Evolutionary conservation across 1,140 invertebrate genomes (phyloP).

Genomic region (Brachionus sp.): DNA sequence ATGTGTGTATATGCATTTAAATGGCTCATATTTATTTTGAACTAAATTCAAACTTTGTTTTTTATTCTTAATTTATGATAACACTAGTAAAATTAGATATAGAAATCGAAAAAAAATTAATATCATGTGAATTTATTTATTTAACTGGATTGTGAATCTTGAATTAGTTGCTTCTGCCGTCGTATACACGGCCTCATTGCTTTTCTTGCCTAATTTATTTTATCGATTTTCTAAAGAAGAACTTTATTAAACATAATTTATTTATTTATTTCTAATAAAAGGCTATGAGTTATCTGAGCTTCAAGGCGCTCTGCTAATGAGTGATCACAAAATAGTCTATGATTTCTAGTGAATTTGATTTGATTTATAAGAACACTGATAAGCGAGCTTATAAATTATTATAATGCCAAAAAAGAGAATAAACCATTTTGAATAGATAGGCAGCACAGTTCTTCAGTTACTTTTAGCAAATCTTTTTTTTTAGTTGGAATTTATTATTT

Average conservation of each 20-base stretch:
- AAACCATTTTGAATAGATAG: background rate
- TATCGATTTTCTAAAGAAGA: background rate
- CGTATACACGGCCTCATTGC: background rate
- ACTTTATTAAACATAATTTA: background rate
- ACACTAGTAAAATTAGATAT: background rate
- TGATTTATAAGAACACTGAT: background rate
- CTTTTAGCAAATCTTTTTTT: background rate
- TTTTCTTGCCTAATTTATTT: slow-evolving; percentile 17
- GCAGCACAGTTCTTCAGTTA: background rate
- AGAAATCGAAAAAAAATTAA: background rate
- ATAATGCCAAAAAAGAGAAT: background rate
- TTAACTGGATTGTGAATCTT: background rate
- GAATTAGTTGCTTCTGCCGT: background rate
- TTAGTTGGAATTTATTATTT: background rate
- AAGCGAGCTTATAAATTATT: background rate
- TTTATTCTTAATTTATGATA: slow-evolving; percentile 16
- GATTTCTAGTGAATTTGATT: slow-evolving; percentile 21
- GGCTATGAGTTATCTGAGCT: background rate
- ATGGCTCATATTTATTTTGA: background rate
- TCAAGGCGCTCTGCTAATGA: background rate
- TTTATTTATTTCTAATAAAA: background rate
- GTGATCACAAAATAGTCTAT: background rate
- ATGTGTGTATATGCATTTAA: background rate
- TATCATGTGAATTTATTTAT: slow-evolving; percentile 31
- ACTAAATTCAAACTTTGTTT: background rate